These are phyloP conservation scores for Lordiphosa andalusiaca DNA, from an alignment of 2,888 invertebrate species.

Conservation along the genomic window DNA sequence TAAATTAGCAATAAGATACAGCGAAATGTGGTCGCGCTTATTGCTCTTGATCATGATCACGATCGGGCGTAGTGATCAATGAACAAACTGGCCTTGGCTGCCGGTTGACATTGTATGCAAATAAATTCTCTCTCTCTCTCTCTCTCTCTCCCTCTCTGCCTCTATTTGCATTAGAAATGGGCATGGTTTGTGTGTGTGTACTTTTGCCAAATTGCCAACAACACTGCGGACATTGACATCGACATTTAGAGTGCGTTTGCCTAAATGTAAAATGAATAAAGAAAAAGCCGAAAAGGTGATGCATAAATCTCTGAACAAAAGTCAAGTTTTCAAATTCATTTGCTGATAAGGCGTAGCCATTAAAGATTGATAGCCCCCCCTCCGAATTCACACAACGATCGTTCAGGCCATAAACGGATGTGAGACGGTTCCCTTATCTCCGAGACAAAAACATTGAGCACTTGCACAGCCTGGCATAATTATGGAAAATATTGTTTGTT, in stretches of 20 bases:
- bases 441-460: background rate
- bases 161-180: too few species aligned
- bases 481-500: background rate
- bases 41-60: slow-evolving; percentile 40
- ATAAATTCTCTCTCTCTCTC: background rate
- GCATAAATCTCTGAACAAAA: too few species aligned
- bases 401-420: slow-evolving; percentile 1
- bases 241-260: slow-evolving; percentile 3
- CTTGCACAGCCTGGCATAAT: background rate
- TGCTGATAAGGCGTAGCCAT: background rate
- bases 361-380: too few species aligned
- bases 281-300: too few species aligned
- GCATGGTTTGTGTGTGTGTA: too few species aligned
- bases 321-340: too few species aligned
- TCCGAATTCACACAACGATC: background rate
- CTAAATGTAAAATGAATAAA: too few species aligned
- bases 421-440: slow-evolving; percentile 3
- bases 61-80: slow-evolving; percentile 49
- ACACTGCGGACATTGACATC: background rate
- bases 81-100: slow-evolving; percentile 39
- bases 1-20: slow-evolving; percentile 1
- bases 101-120: slow-evolving; percentile 35
- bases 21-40: slow-evolving; percentile 11
- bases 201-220: slow-evolving; percentile 7
- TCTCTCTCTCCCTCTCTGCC: too few species aligned